These are phyloP conservation scores for Stegana nigrithorax DNA, from an alignment of 2,888 invertebrate species.

Conservation along the genomic window DNA sequence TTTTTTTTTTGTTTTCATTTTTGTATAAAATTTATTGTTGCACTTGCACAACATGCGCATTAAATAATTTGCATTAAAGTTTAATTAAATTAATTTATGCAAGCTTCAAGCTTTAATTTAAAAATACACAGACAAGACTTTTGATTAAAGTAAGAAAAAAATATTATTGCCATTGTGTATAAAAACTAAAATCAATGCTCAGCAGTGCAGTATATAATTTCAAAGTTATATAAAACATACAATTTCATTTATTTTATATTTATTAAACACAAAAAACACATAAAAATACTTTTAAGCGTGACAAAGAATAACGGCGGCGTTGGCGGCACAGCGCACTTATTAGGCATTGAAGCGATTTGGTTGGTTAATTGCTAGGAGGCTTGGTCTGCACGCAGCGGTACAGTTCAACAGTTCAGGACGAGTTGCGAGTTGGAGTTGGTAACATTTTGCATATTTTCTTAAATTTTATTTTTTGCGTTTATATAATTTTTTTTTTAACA, in stretches of 20 bases:
- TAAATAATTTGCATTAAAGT: background rate
- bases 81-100: background rate
- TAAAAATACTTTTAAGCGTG: too few relatives aligned
- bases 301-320: too few relatives aligned
- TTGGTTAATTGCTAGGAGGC: background rate
- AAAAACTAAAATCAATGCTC: too few relatives aligned
- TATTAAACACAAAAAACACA: too few relatives aligned
- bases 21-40: slow-evolving; percentile 7
- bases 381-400: too few relatives aligned
- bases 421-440: slow-evolving; percentile 7
- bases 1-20: slow-evolving; percentile 11
- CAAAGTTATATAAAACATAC: too few relatives aligned
- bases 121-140: background rate
- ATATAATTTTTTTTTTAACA: slow-evolving; percentile 19
- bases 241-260: too few relatives aligned
- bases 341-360: background rate
- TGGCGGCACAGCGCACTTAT: too few relatives aligned
- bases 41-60: background rate
- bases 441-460: slow-evolving; percentile 37
- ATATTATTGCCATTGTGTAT: too few relatives aligned
- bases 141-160: background rate
- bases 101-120: slow-evolving; percentile 17
- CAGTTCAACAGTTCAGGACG: too few relatives aligned
- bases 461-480: slow-evolving; percentile 27
- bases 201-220: too few relatives aligned